Base-by-base conservation (phyloP, 2,888 invertebrate species). In the Lithophane semibrunnea region DNA sequence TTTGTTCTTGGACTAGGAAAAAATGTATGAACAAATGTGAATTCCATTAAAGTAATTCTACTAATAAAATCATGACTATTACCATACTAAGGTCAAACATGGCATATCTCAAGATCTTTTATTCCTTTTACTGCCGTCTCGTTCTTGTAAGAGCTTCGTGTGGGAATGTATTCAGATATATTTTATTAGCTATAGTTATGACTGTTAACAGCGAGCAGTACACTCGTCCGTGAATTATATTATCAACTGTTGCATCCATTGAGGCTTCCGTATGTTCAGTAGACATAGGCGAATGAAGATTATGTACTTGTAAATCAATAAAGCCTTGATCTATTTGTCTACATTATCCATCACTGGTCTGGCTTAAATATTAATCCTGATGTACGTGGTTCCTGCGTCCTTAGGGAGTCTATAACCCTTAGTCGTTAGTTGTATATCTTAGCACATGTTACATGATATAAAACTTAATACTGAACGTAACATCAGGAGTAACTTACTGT, bases 241-340 rank as follows among this genome's bases (percentile, higher is more conserved):
- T 66, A 68, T 85, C 80, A 87, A 79, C 87, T 86, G 85, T 86
- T 86, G 85, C 80, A 80, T 86, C 54, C 68, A 71, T 64, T 69
- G 73, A 70, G 52, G 12, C 37, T 79, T 65, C 64, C 61, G 21
- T 66, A 56, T 71, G 29, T 52, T 70, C 47, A 67, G 44, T 24
- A 74, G 13, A 37, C 42, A 63, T n/a, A 71, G n/a, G 21, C 29
- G n/a, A 68, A 61, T 75, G 10, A 68, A 44, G 16, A 65, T 44
- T 29, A 13, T 66, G 21, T 52, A 21, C 29, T 49, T 54, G 18
- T 29, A 70, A 68, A 77, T 68, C 73, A 65, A 66, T 83, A 77
- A 63, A 18, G 52, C 9, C 49, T 54, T 72, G 64, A 81, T 74
- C 44, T 63, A 63, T 70, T 58, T 65, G 52, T 71, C 44, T 58